Conservation (phyloP, 30 jellyfish, hydroid and myxozoan species). For the Hydractinia symbiolongicarpus region DNA sequence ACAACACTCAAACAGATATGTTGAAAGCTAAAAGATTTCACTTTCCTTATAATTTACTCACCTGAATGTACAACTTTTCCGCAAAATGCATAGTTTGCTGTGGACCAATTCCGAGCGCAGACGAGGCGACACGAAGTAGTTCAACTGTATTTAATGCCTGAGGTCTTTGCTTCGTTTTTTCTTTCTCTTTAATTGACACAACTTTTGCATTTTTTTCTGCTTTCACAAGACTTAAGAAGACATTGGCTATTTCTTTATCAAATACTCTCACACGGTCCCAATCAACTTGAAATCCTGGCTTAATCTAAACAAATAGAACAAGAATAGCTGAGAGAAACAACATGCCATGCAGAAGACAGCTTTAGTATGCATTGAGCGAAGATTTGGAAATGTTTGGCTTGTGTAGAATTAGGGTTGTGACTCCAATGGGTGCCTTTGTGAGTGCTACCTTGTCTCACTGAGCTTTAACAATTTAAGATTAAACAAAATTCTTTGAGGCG, state of each 20-base stretch:
- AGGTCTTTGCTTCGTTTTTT: constrained; percentile 72
- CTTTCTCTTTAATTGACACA: constrained; percentile 42
- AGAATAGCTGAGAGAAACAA: neutral
- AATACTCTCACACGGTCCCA: constrained; percentile 91
- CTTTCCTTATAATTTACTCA: neutral
- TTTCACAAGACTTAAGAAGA: constrained; percentile 65
- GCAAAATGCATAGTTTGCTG: constrained; percentile 96
- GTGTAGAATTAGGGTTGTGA: too few species aligned
- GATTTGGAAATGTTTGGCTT: neutral
- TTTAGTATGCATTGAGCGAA: too few species aligned
- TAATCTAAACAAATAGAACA: constrained; percentile 28
- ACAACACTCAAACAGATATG: neutral
- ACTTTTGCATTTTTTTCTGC: constrained; percentile 43
- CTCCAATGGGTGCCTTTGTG: too few species aligned
- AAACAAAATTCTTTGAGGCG: too few species aligned
- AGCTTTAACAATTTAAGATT: too few species aligned
- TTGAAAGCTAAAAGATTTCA: neutral
- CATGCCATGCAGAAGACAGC: too few species aligned
- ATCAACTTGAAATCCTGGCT: constrained; percentile 48
- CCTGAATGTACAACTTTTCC: constrained; percentile 88
- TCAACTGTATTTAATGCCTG: constrained; percentile 91
- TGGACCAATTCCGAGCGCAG: constrained; percentile 93
- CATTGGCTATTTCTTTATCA: constrained; percentile 79
- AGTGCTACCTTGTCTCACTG: neutral
- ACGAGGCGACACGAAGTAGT: constrained; percentile 82